Percentiles rank a stretch among this genome's conserved stretches.
Evolutionary conservation across 2,797 vertebrate genomes (phyloP).

Genomic region (Rhabdophis nuchalis): DNA sequence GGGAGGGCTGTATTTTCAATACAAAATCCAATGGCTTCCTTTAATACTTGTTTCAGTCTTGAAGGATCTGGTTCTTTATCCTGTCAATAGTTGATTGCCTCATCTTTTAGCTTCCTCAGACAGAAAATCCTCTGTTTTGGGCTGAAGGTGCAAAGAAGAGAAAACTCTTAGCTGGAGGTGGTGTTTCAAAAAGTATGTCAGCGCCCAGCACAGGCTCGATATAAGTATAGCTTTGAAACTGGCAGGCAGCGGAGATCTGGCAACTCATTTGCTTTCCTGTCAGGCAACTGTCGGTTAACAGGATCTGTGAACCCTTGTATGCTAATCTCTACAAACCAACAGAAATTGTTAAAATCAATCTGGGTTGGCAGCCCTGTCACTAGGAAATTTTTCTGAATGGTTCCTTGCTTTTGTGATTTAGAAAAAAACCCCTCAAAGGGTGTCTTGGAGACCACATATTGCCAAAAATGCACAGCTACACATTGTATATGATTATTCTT

Average conservation of each 20-base stretch:
- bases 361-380: not conserved
- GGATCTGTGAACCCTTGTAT: not conserved
- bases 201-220: not conserved
- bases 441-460: not conserved
- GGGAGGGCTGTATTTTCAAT: not conserved
- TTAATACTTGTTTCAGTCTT: not conserved
- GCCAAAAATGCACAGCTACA: not conserved
- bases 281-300: not conserved
- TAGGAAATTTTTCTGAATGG: not conserved
- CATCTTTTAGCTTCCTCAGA: not conserved
- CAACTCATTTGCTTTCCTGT: not conserved
- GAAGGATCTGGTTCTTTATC: not conserved
- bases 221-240: not conserved
- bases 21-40: not conserved
- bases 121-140: not conserved
- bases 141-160: too few relatives aligned
- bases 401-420: not conserved
- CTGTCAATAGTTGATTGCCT: not conserved
- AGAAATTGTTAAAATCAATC: not conserved
- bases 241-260: not conserved
- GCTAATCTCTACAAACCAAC: not conserved
- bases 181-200: not conserved
- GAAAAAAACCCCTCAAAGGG: not conserved
- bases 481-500: not conserved
- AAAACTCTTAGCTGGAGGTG: not conserved